Percentiles rank a stretch among this genome's conserved stretches.
Evolutionary conservation across 2,888 invertebrate species (phyloP).

Genomic region (Lasioglossum leucozonium): DNA sequence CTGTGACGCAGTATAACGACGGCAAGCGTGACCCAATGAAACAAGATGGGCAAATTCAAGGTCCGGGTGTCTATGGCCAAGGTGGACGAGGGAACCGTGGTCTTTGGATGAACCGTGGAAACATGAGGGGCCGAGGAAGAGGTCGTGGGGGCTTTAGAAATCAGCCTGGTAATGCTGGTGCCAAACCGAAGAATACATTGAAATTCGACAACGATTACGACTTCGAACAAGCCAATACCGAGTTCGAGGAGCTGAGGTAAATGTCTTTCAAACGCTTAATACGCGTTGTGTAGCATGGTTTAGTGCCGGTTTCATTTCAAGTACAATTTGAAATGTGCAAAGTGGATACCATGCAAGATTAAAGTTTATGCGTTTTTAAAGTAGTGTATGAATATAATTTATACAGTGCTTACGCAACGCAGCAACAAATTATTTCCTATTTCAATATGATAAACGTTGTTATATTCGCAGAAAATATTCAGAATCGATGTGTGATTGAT

Average conservation of each 20-base stretch:
- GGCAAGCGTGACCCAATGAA: conserved; percentile 76
- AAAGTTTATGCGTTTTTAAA: conserved; percentile 70
- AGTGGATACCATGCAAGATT: conserved; percentile 80
- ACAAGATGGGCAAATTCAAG: conserved; percentile 72
- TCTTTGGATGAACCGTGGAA: conserved; percentile 82
- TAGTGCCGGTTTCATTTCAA: conserved; percentile 79
- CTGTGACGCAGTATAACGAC: conserved; percentile 81
- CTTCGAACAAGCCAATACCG: conserved; percentile 98
- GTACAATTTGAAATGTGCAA: conserved; percentile 74
- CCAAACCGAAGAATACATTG: conserved; percentile 89
- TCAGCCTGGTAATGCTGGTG: conserved; percentile 79
- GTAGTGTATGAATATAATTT: conserved; percentile 40
- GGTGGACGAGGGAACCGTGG: conserved; percentile 82
- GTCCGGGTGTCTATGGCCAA: conserved; percentile 79
- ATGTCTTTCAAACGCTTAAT: background rate
- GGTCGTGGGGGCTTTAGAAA: conserved; percentile 81
- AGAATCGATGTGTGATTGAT: background rate
- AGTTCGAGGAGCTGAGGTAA: conserved; percentile 95
- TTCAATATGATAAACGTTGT: background rate
- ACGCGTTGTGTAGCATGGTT: conserved; percentile 70
- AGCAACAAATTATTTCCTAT: conserved; percentile 66
- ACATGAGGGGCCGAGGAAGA: conserved; percentile 81
- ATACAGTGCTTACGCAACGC: conserved; percentile 75
- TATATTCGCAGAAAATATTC: background rate
- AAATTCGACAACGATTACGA: conserved; percentile 99